phyloP scores from a whole-genome alignment of 2,797 vertebrate species.

The Chelmon rostratus region DNA sequence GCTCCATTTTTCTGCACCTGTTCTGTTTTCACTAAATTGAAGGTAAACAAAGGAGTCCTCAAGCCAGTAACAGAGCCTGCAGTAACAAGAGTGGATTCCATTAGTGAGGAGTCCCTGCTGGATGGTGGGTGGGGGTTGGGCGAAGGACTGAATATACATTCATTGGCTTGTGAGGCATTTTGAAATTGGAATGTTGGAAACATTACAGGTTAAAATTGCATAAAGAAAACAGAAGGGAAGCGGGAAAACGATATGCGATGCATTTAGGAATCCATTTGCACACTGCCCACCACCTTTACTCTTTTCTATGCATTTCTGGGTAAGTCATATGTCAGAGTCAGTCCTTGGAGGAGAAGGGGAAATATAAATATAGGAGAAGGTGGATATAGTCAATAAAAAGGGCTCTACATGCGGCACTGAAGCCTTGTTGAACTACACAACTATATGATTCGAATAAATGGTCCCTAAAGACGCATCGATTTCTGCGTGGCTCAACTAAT shows the following conservation, averaged over 20 bases:
- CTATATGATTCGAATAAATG: constrained; percentile 32
- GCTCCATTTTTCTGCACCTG: constrained; percentile 52
- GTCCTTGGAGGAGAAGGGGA: constrained; percentile 10
- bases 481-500: constrained; percentile 4
- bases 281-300: constrained; percentile 10
- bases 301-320: constrained; percentile 41
- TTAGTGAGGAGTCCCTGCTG: constrained; percentile 53
- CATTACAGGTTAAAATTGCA: constrained; percentile 9
- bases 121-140: constrained; percentile 55
- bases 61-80: constrained; percentile 38
- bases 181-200: constrained; percentile 18
- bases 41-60: constrained; percentile 66
- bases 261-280: neutral
- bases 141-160: constrained; percentile 23
- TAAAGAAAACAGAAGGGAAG: constrained; percentile 1
- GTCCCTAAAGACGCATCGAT: constrained; percentile 32
- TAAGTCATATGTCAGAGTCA: constrained; percentile 19
- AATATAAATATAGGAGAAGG: too few species aligned
- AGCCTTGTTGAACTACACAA: constrained; percentile 28
- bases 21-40: constrained; percentile 47
- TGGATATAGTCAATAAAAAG: constrained; percentile 29
- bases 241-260: neutral
- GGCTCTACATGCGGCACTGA: neutral
- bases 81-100: constrained; percentile 57
- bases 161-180: constrained; percentile 32